Base-by-base conservation (phyloP, 2,888 invertebrate genomes). In the Tenthredo notha region DNA sequence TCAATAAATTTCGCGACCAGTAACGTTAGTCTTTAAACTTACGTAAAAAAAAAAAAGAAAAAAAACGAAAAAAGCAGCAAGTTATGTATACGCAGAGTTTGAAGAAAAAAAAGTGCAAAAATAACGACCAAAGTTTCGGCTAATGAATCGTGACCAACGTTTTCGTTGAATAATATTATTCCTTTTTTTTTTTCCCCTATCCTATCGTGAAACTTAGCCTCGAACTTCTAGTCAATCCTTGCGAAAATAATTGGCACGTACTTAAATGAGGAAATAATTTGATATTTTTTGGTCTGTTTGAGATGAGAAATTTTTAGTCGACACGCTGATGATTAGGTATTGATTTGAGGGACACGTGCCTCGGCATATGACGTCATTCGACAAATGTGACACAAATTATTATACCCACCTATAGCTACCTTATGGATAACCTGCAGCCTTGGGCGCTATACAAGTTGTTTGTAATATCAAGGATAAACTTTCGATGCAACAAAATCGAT, bases 401-500 rank as follows among this genome's bases (percentile, higher is more conserved):
- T 47, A 47, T 47, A 47, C 47, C 15, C 4, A 15, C 43, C 43
- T 47, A 47, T 47, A 47, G 12, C 47, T 47, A 75, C 47, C 47
- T 47, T 43, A 15, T 25, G 10, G 75, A 47, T 47, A 47, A 21
- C 37, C 75, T 47, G n/a, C 47, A 54, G 77, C 77, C 77, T 77
- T 77, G 77, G 54, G 54, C 54, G 54, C 54, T 75, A 33, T 33
- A 77, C 43, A n/a, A 33, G 77, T 54, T 54, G 77, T 77, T 77
- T 33, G 77, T 54, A 77, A 77, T 77, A 54, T 77, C 77, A 77
- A 77, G 77, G 77, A 77, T 77, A 77, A 50, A 77, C 77, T 77
- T 77, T 77, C 77, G 77, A 77, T 77, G 77, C 77, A 77, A 77
- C 50, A 54, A 77, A 77, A 50, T 77, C 77, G 77, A 77, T 77